Base-by-base conservation (phyloP, 2,797 vertebrate species). In the Phyllotis vaccarum region DNA sequence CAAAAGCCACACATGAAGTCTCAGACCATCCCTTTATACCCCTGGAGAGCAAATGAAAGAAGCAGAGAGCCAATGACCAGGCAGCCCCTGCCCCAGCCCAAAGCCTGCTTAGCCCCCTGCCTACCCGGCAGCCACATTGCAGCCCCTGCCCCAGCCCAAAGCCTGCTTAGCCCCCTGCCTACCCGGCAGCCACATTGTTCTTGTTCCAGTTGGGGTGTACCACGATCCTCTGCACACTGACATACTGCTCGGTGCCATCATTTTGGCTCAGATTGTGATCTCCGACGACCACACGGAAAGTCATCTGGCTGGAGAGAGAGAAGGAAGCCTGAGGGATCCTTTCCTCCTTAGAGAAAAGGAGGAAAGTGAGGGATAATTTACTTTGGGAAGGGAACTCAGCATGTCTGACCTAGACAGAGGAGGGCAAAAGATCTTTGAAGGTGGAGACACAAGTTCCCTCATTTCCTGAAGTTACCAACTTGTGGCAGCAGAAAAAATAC, bases 281-380 rank as follows among this genome's bases (percentile, higher is more conserved):
- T 27, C 99, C 99, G 0, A 99, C 97, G 93, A 99, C 98, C 21
- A 99, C 99, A 0, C 99, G 99, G 98, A 99, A 99, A 3, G 98
- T 98, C 97, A 97, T 49, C 56, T 94, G 11, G 0, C 98, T 98
- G 94, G 6, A 5, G 82, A 29, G 64, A 96, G 70, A 94, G 0
- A 90, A 90, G 64, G 62, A 93, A 94, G 19, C 34, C 60, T 43
- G 64, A 76, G 46, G 21, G 24, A 21, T 43, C 46, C 79, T 49
- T 13, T 19, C 49, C n/a, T 27, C 6, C 74, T 79, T 21, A 27
- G 72, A 85, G 72, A 31, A 87, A 79, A 91, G 52, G 17, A 56
- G 74, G 81, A 60, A 82, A 46, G 46, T 21, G 62, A 43, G 49
- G 86, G 70, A 21, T 22, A 14, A 43, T n/a, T 86, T 52, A 31